Evolutionary conservation across 2,888 invertebrate species (phyloP), one percentile per base, ranked within the genome.

Genomic region (Thumatha senex): DNA sequence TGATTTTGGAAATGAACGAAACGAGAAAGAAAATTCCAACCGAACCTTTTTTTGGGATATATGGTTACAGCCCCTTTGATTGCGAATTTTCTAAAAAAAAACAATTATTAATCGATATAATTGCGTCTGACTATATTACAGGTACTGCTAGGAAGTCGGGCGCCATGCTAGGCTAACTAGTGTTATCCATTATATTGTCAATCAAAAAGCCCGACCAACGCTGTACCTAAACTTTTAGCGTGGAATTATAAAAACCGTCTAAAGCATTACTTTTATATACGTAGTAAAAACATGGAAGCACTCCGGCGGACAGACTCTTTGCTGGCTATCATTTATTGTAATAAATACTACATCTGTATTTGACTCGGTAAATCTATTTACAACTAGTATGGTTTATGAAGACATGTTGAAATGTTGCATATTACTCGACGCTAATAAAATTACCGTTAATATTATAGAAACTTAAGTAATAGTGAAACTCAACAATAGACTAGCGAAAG

Each of bases 281-380:
- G 78, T 85, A 81, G 81, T 89, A 89, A 85, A 89, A 89, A 89
- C 83, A 82, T 90, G 90, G 90, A 90, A 90, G 90, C 90, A 90
- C 90, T 84, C 80, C 84, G 78, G 84, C 89, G 90, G 90, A 90
- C 90, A 90, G 89, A 89, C 86, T 85, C 86, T 78, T 88, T 84
- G 84, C 86, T 86, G 87, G 79, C 77, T 85, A 78, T 74, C 73
- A 73, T 76, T 76, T 69, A 35, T 38, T 45, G 72, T 61, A 47
- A 51, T 56, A 56, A 7, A 55, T 58, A 57, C 61, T 61, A 56
- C 54, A 18, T 60, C 56, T 63, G 68, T 62, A 51, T 40, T 58
- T 56, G 42, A 51, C 54, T 43, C 44, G 45, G 38, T 30, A 36
- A 36, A n/a, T n/a, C n/a, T 2, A 34, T 10, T 44, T 44, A 35